Evolutionary conservation across 2,113 vertebrate species (phyloP).

Genomic region (Onychorhynchus coronatus): DNA sequence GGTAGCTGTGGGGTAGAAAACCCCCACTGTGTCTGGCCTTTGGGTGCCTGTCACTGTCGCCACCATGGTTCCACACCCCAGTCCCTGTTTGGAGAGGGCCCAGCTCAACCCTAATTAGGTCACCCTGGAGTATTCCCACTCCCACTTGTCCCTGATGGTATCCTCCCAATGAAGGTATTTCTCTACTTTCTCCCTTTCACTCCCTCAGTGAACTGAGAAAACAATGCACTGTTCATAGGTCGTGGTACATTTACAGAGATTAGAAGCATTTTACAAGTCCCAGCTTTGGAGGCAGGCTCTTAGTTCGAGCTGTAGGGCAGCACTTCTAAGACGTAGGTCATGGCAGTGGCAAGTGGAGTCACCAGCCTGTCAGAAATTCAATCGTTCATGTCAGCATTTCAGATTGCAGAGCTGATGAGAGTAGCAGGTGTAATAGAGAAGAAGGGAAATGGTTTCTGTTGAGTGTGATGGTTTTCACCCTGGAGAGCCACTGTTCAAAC

Average conservation of each 20-base stretch:
- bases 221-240: not conserved
- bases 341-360: not conserved
- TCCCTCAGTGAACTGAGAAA: not conserved
- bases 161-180: not conserved
- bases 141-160: not conserved
- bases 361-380: not conserved
- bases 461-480: not conserved
- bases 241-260: not conserved
- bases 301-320: not conserved
- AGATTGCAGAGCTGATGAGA: not conserved
- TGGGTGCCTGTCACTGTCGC: not conserved
- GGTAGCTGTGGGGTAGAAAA: not conserved
- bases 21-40: fast-evolving
- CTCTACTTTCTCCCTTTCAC: not conserved
- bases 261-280: not conserved
- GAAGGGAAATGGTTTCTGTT: not conserved
- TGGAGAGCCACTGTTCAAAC: not conserved
- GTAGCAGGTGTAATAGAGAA: not conserved
- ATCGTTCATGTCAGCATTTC: not conserved
- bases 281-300: not conserved
- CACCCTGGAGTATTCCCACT: not conserved
- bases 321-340: not conserved
- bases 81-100: fast-evolving
- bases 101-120: not conserved
- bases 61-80: fast-evolving